phyloP scores from a whole-genome alignment of 1,140 invertebrate genomes.

The Lordiphosa mommai region DNA sequence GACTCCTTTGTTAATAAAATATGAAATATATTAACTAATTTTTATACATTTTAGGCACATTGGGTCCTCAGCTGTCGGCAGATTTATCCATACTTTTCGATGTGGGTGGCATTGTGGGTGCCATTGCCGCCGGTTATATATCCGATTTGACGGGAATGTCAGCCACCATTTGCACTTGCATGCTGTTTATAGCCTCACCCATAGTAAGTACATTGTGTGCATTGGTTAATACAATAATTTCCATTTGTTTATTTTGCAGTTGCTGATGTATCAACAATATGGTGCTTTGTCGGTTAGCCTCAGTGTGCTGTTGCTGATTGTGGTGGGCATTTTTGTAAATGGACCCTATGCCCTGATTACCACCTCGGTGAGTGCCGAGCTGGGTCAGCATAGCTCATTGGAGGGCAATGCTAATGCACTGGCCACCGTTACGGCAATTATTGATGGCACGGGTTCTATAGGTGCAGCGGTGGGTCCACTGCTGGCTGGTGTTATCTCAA shows the following conservation, averaged over 20 bases:
- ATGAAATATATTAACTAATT: too few species aligned
- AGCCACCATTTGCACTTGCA: slow-evolving; percentile 90
- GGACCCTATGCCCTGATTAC: slow-evolving; percentile 98
- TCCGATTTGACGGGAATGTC: slow-evolving; percentile 92
- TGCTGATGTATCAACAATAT: slow-evolving; percentile 89
- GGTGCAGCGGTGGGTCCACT: slow-evolving; percentile 94
- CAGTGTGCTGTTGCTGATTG: slow-evolving; percentile 87
- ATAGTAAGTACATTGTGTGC: slow-evolving; percentile 83
- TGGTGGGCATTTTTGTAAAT: slow-evolving; percentile 93
- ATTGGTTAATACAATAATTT: slow-evolving; percentile 18
- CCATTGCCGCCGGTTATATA: slow-evolving; percentile 92
- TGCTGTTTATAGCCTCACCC: slow-evolving; percentile 91
- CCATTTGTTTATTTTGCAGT: slow-evolving; percentile 80
- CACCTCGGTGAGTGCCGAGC: slow-evolving; percentile 96
- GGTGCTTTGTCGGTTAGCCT: slow-evolving; percentile 83
- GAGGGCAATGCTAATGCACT: slow-evolving; percentile 92
- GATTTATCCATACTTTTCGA: slow-evolving; percentile 95
- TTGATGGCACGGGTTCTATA: slow-evolving; percentile 97
- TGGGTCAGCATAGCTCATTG: slow-evolving; percentile 91
- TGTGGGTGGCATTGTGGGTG: slow-evolving; percentile 92
- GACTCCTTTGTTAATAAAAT: too few species aligned
- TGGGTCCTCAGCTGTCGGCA: slow-evolving; percentile 87
- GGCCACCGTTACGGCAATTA: slow-evolving; percentile 97
- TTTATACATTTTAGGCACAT: slow-evolving; percentile 82
- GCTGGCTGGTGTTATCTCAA: slow-evolving; percentile 90